These are phyloP conservation scores for Sitobion miscanthi DNA, from an alignment of 1,140 invertebrate genomes.

Conservation along the genomic window DNA sequence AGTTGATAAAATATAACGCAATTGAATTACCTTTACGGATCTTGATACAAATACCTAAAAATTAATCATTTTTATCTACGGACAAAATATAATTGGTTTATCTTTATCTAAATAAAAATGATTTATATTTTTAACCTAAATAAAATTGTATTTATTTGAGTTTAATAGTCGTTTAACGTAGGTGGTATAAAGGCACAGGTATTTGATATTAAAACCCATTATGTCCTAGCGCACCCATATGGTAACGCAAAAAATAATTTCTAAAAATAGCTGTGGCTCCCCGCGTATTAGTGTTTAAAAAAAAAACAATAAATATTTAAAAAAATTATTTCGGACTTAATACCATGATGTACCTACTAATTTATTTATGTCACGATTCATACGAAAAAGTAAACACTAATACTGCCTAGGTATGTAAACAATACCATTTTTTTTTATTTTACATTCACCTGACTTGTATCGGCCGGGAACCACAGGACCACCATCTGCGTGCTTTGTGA, in stretches of 20 bases:
- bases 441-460: not conserved
- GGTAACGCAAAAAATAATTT: too few species aligned
- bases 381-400: not conserved
- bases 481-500: slow-evolving; percentile 21
- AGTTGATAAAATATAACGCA: not conserved
- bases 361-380: not conserved
- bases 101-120: not conserved
- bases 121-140: too few species aligned
- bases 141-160: too few species aligned
- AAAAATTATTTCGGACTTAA: too few species aligned
- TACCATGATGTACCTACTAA: not conserved
- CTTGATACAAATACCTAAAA: not conserved
- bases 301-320: too few species aligned
- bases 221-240: too few species aligned
- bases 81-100: not conserved
- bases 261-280: too few species aligned
- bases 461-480: not conserved
- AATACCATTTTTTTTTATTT: not conserved
- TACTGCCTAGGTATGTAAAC: not conserved
- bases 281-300: too few species aligned
- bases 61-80: not conserved
- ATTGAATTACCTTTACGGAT: not conserved
- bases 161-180: too few species aligned
- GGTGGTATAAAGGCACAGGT: too few species aligned
- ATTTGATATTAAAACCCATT: too few species aligned